Conservation (phyloP, 2,888 invertebrate species). For the Chrysomela aeneicollis region DNA sequence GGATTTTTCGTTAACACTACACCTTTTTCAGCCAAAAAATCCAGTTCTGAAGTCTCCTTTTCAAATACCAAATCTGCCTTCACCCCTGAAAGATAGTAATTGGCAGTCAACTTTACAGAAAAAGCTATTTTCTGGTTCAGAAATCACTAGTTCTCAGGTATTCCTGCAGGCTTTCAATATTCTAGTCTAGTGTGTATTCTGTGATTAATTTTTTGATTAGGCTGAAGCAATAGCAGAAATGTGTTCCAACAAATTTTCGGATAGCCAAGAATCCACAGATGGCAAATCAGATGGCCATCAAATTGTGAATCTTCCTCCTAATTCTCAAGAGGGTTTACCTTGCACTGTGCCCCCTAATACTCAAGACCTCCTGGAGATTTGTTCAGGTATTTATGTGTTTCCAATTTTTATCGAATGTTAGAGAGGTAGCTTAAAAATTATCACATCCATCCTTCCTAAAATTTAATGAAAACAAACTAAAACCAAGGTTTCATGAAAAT, state of each 20-base stretch:
- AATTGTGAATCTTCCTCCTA: background rate
- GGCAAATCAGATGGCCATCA: background rate
- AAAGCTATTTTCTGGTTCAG: constrained; percentile 58
- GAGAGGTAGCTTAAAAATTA: too few species aligned
- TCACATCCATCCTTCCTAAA: too few species aligned
- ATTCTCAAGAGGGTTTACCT: constrained; percentile 11
- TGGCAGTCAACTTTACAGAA: constrained; percentile 53
- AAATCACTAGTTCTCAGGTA: constrained; percentile 55
- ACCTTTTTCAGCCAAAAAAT: constrained; percentile 34
- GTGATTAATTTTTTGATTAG: constrained; percentile 28
- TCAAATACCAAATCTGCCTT: constrained; percentile 47
- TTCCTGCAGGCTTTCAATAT: background rate
- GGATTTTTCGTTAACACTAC: constrained; percentile 10
- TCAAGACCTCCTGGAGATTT: constrained; percentile 56
- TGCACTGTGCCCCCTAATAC: constrained; percentile 38
- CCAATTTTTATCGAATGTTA: too few species aligned
- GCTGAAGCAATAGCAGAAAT: constrained; percentile 64
- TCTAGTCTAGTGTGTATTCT: background rate
- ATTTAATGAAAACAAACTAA: too few species aligned
- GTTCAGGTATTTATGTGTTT: constrained; percentile 49
- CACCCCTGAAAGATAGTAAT: constrained; percentile 48
- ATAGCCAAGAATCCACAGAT: constrained; percentile 28
- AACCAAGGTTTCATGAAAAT: too few species aligned
- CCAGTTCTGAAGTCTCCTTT: constrained; percentile 48
- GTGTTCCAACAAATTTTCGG: constrained; percentile 62